Conservation (phyloP, 2,113 vertebrate species). For the Podarcis raffonei region DNA sequence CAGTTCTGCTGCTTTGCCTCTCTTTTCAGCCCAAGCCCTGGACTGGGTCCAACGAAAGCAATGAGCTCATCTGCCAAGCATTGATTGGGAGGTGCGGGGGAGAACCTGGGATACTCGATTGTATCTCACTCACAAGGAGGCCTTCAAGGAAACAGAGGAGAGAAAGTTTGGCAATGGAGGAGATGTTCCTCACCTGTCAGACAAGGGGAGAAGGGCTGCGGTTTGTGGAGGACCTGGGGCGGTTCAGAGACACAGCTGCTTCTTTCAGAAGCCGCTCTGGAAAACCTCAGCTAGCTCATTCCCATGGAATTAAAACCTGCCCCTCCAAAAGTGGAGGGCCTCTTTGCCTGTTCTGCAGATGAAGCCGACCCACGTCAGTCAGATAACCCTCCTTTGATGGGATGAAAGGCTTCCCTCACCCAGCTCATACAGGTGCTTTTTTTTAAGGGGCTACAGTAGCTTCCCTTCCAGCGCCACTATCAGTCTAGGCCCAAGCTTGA, state of each 20-base stretch:
- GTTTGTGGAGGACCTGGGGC: not conserved
- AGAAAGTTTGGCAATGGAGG: conserved; percentile 42
- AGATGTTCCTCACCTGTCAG: conserved; percentile 46
- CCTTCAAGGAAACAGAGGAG: conserved; percentile 51
- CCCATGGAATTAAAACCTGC: conserved; percentile 38
- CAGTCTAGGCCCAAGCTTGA: too few relatives aligned
- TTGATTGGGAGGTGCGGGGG: conserved; percentile 46
- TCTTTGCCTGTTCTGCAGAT: not conserved
- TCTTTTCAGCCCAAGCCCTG: conserved; percentile 37
- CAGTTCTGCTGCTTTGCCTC: accelerated
- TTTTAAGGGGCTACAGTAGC: not conserved
- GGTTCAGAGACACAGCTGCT: conserved; percentile 20
- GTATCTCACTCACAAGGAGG: conserved; percentile 50
- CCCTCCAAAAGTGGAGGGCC: not conserved
- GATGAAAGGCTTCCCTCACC: not conserved
- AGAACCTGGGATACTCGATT: not conserved
- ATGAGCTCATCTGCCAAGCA: conserved; percentile 66
- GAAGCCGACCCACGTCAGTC: not conserved
- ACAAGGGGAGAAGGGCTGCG: conserved; percentile 15
- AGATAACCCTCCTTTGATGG: not conserved
- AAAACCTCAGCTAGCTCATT: conserved; percentile 70
- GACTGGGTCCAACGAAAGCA: conserved; percentile 70
- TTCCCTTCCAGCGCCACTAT: too few relatives aligned
- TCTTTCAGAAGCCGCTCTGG: conserved; percentile 18
- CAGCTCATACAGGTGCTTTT: not conserved